Evolutionary conservation across 2,888 invertebrate species (phyloP).

Genomic region (Drosophila rubida): DNA sequence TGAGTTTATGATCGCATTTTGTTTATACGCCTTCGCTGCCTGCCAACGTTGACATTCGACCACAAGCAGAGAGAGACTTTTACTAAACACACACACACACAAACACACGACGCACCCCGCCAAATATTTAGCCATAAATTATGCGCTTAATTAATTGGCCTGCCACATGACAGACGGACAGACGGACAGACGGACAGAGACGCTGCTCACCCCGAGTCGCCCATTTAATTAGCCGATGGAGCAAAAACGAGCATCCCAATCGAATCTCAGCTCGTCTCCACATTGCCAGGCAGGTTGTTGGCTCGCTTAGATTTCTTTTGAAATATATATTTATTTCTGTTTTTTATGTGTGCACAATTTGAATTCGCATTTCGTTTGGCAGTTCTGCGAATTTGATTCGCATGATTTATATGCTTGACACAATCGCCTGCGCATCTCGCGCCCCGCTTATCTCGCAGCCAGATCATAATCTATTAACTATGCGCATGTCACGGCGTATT

Average conservation of each 20-base stretch:
- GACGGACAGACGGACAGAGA: background rate
- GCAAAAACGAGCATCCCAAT: conserved; percentile 8
- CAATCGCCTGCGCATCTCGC: conserved; percentile 36
- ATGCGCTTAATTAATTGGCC: conserved; percentile 82
- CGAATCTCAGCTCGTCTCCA: conserved; percentile 3
- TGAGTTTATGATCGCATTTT: conserved; percentile 50
- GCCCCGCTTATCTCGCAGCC: conserved; percentile 14
- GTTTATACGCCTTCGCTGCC: conserved; percentile 56
- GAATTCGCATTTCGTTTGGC: conserved; percentile 45
- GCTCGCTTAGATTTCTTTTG: conserved; percentile 55
- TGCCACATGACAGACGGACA: conserved; percentile 67
- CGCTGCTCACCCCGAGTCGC: conserved; percentile 38
- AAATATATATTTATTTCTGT: conserved; percentile 35
- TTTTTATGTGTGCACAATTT: conserved; percentile 34
- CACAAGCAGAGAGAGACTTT: background rate
- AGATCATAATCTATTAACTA: conserved; percentile 41
- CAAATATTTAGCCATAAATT: conserved; percentile 76
- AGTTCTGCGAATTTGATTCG: conserved; percentile 59
- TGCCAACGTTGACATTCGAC: conserved; percentile 54
- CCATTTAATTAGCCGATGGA: conserved; percentile 65
- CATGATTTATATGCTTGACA: conserved; percentile 47
- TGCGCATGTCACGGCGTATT: conserved; percentile 46
- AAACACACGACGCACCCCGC: conserved; percentile 13
- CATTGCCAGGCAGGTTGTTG: conserved; percentile 43
- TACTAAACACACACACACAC: background rate